phyloP scores from a whole-genome alignment of 1,140 invertebrate genomes.

The silkworm (Bombyx mori) region ASM3026992v2 NC_085118.1:1683001-1683500 shows the following conservation, averaged over 20 bases:
- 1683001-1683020: slow-evolving; percentile 72
- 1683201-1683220: slow-evolving; percentile 60
- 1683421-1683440: slow-evolving; percentile 60
- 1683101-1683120: slow-evolving; percentile 76
- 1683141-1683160: slow-evolving; percentile 63
- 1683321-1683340: slow-evolving; percentile 43
- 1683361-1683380: slow-evolving; percentile 56
- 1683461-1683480: slow-evolving; percentile 55
- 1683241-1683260: slow-evolving; percentile 21
- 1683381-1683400: slow-evolving; percentile 59
- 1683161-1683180: slow-evolving; percentile 65
- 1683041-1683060: slow-evolving; percentile 74
- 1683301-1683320: slow-evolving; percentile 66
- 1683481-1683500: slow-evolving; percentile 64
- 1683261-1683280: slow-evolving; percentile 26
- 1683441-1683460: slow-evolving; percentile 48
- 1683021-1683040: slow-evolving; percentile 68
- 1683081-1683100: slow-evolving; percentile 74
- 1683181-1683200: slow-evolving; percentile 65
- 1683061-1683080: slow-evolving; percentile 82
- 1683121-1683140: slow-evolving; percentile 75
- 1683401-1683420: slow-evolving; percentile 61
- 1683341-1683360: slow-evolving; percentile 58
- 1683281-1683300: slow-evolving; percentile 39
- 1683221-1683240: slow-evolving; percentile 27